Base-by-base conservation (phyloP, 2,113 vertebrate species). In the Chrysochloris asiatica region DNA sequence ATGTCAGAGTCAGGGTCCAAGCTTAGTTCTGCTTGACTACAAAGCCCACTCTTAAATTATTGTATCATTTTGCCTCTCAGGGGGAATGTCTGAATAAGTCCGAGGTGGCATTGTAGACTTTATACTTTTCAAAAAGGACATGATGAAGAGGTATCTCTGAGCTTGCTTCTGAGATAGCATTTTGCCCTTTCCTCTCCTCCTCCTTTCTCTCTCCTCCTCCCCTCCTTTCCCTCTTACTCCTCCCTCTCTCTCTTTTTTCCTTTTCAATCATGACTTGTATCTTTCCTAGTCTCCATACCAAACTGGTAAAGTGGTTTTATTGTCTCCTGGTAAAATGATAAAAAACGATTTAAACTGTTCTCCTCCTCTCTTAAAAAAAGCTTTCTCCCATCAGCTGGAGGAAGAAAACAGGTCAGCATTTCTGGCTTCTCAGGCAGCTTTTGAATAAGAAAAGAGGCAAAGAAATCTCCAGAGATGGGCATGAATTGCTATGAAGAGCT, bases 281-380 rank as follows among this genome's bases (percentile, higher is more conserved):
- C 84, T 91, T 86, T 95, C 63, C 36, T 82, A 30, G 54, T 50
- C 73, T 54, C 67, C 45, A 21, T 50, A 63, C 24, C 63, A 91
- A 87, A 72, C 59, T 41, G 78, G 16, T 22, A 73, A 52, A 87
- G 48, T 71, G 59, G 36, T 33, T 33, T 84, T 72, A 38, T 81
- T 38, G 73, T 16, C 45, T 22, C 22, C 69, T n/a, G 43, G 82
- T 65, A 69, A 85, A 65, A 86, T n/a, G 50, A 92, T 84, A 73
- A 73, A n/a, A 78, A 67, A 89, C 80, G 30, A 79, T 82, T 77
- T 96, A 80, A 91, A 91, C 14, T 36, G 47, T 43, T 95, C 3
- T 95, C 63, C 83, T 89, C 45, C 28, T 83, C 28, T 80, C 79
- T 88, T 76, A 28, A 59, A 71, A 88, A 87, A 83, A 10, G 41